Conservation (phyloP, 2,888 invertebrate genomes). For the Zeuzera pyrina region DNA sequence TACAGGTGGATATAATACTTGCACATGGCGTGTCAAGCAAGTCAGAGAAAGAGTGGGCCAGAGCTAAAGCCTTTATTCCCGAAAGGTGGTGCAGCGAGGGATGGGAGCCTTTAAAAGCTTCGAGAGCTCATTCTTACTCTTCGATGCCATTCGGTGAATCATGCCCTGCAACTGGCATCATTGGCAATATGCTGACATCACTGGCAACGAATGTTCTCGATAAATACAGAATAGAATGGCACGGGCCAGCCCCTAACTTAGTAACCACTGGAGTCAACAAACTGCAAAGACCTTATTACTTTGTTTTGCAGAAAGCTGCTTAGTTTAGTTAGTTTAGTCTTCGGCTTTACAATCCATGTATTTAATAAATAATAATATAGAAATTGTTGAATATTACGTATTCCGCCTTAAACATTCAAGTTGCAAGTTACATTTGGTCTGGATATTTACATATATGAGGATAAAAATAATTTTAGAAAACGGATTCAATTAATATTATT, state of each 20-base stretch:
- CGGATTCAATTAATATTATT: too few relatives aligned
- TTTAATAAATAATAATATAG: too few relatives aligned
- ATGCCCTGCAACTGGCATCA: slow-evolving; percentile 48
- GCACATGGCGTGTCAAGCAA: slow-evolving; percentile 57
- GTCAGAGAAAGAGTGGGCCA: slow-evolving; percentile 49
- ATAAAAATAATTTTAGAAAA: too few relatives aligned
- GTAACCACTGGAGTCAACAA: slow-evolving; percentile 47
- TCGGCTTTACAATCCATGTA: too few relatives aligned
- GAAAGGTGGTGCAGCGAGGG: slow-evolving; percentile 54
- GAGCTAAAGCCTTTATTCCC: slow-evolving; percentile 52
- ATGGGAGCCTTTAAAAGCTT: slow-evolving; percentile 44
- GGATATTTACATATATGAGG: too few relatives aligned
- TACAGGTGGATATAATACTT: slow-evolving; percentile 57
- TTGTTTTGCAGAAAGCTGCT: slow-evolving; percentile 55
- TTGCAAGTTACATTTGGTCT: too few relatives aligned
- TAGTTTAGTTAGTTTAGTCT: slow-evolving; percentile 1
- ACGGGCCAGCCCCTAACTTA: slow-evolving; percentile 43
- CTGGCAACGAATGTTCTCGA: slow-evolving; percentile 42
- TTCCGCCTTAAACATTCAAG: too few relatives aligned
- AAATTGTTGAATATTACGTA: too few relatives aligned
- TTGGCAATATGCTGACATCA: slow-evolving; percentile 39
- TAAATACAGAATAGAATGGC: slow-evolving; percentile 61
- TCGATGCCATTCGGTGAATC: slow-evolving; percentile 51
- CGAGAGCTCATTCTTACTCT: slow-evolving; percentile 45
- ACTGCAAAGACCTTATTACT: slow-evolving; percentile 51